Percentiles rank a stretch among this genome's conserved stretches.
Conservation (phyloP, 2,113 vertebrate species). For the Cercocebus atys region DNA sequence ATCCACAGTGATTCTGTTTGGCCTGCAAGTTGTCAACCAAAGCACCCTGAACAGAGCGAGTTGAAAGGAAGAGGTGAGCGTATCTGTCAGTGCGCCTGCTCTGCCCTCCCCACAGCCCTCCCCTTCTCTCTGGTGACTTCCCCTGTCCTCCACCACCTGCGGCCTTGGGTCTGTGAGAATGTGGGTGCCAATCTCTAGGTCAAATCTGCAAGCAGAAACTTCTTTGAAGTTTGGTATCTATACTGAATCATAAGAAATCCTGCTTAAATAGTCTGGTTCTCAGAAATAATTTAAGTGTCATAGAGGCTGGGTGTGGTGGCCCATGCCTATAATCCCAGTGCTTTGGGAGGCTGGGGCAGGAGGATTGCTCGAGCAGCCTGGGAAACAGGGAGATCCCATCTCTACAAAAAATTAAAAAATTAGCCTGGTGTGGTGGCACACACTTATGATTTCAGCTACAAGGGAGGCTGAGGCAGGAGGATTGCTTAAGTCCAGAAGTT, state of each 20-base stretch:
- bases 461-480: no score
- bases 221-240: not conserved
- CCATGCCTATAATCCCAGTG: no score
- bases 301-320: no score
- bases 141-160: not conserved
- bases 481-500: no score
- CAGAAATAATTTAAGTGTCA: not conserved
- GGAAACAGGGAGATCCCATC: no score
- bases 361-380: no score
- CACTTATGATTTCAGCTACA: no score
- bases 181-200: not conserved
- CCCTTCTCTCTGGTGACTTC: not conserved
- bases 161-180: not conserved
- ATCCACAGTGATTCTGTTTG: not conserved
- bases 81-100: not conserved
- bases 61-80: not conserved
- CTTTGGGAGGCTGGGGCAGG: no score
- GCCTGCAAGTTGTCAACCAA: not conserved
- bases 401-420: no score
- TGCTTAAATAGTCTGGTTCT: not conserved
- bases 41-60: not conserved
- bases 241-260: not conserved
- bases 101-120: not conserved
- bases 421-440: no score
- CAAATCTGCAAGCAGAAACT: not conserved